Evolutionary conservation across 2,113 vertebrate species (phyloP).

Genomic region (Trachemys scripta): DNA sequence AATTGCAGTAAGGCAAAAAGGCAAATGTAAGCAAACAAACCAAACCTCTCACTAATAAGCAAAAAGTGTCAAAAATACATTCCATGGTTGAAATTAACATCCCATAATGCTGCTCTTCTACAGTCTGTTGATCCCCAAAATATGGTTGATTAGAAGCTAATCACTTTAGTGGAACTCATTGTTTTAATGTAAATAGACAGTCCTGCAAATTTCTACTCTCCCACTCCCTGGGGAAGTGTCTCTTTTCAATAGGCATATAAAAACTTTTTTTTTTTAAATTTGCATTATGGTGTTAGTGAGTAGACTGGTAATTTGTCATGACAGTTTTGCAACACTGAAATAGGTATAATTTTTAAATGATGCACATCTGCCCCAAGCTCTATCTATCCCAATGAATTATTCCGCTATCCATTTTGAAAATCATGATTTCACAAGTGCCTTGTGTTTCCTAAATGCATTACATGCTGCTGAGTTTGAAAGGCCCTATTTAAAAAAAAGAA

Average conservation of each 20-base stretch:
- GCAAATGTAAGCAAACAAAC: background rate
- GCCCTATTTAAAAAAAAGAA: background rate
- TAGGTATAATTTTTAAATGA: background rate
- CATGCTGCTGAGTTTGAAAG: background rate
- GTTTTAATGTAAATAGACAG: background rate
- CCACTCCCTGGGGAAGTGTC: constrained; percentile 5
- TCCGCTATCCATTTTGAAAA: background rate
- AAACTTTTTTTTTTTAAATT: constrained; percentile 32
- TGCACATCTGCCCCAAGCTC: background rate
- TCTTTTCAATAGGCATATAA: background rate
- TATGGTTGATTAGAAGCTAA: background rate
- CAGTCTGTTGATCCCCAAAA: background rate
- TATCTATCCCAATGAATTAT: background rate
- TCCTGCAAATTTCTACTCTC: constrained; percentile 17
- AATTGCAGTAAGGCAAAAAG: constrained; percentile 10
- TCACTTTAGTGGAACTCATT: background rate
- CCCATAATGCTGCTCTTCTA: background rate
- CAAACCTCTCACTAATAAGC: background rate
- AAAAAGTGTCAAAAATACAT: background rate
- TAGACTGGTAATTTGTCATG: background rate
- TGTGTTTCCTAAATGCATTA: fast-evolving
- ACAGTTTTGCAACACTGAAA: constrained; percentile 38
- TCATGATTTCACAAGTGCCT: background rate
- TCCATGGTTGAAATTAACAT: background rate
- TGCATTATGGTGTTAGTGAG: constrained; percentile 33